phyloP scores from a whole-genome alignment of 2,888 invertebrate genomes.

The Eristalis tenax region DNA sequence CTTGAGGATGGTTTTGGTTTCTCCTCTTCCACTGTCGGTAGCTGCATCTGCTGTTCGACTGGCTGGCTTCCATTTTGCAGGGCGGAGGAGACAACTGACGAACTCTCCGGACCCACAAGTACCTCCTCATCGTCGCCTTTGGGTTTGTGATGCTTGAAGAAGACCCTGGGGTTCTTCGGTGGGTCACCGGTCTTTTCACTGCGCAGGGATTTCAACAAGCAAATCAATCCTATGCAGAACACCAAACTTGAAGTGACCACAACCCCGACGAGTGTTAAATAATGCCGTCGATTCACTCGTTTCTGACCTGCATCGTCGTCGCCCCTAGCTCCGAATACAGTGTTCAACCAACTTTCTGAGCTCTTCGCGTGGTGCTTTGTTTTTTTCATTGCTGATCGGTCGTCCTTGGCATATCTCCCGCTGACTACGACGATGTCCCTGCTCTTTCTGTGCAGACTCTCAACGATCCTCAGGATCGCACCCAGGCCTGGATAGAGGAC shows the following conservation, averaged over 20 bases:
- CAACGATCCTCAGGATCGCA: conserved; percentile 77
- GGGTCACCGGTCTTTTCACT: background rate
- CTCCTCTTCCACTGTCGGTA: background rate
- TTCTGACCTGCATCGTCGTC: background rate
- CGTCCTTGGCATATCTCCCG: conserved; percentile 10
- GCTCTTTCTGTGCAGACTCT: conserved; percentile 72
- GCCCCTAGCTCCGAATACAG: background rate
- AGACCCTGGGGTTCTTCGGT: background rate
- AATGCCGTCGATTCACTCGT: background rate
- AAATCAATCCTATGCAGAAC: background rate
- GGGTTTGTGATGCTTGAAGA: background rate
- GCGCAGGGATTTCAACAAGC: background rate
- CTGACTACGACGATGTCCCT: background rate
- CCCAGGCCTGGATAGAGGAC: conserved; percentile 80
- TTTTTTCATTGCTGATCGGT: background rate
- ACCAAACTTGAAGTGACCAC: background rate
- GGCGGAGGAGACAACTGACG: conserved; percentile 32
- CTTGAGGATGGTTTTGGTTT: background rate
- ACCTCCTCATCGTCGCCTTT: conserved; percentile 30
- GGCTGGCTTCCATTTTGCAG: background rate
- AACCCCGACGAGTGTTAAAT: background rate
- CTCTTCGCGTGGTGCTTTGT: conserved; percentile 16
- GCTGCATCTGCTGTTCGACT: background rate
- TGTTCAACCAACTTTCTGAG: background rate
- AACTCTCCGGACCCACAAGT: conserved; percentile 23